These are phyloP conservation scores for Notospermus geniculatus DNA, from an alignment of 1,140 invertebrate species.

Conservation along the genomic window DNA sequence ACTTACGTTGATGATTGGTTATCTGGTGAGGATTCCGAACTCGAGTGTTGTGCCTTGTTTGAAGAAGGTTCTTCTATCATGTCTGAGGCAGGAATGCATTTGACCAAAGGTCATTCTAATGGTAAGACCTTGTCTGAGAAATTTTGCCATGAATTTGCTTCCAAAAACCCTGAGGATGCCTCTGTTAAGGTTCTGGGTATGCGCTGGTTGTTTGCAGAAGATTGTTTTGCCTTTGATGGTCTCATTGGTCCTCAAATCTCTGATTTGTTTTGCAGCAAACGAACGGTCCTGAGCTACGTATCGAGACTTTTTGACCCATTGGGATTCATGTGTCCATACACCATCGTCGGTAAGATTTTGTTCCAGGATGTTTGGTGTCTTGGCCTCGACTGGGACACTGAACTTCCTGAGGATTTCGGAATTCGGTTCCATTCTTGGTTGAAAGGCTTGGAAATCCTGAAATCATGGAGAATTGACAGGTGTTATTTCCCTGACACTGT, in stretches of 20 bases:
- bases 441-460: neutral
- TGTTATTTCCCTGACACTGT: neutral
- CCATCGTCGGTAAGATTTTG: neutral
- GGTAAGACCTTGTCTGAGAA: constrained; percentile 1
- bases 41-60: constrained; percentile 37
- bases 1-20: constrained; percentile 58
- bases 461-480: neutral
- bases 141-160: neutral
- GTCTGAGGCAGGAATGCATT: neutral
- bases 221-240: constrained; percentile 10
- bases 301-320: neutral
- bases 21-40: constrained; percentile 38
- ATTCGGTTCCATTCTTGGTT: neutral
- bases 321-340: constrained; percentile 2
- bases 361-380: neutral
- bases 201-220: neutral
- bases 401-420: neutral
- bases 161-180: neutral
- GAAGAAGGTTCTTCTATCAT: constrained; percentile 4
- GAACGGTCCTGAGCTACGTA: neutral
- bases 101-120: constrained; percentile 3
- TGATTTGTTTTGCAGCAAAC: neutral
- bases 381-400: neutral
- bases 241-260: neutral
- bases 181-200: constrained; percentile 3